Conservation (phyloP, 2,797 vertebrate genomes). For the Apogon hyalosoma region DNA sequence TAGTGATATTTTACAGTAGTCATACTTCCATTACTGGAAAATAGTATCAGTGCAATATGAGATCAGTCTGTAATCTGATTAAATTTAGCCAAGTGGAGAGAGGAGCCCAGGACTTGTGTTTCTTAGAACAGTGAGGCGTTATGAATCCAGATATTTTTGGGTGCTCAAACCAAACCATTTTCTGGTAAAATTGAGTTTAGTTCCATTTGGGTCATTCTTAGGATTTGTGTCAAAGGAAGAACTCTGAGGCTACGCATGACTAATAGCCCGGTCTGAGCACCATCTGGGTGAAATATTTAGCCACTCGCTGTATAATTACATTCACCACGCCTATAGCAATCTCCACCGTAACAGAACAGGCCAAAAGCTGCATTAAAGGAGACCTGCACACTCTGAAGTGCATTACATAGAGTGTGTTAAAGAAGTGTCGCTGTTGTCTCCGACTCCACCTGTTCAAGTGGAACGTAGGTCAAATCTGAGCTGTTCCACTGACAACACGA, state of each 20-base stretch:
- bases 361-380: background rate
- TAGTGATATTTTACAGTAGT: background rate
- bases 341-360: conserved; percentile 6
- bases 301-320: conserved; percentile 47
- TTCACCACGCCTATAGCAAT: conserved; percentile 14
- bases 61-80: background rate
- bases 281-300: conserved; percentile 51
- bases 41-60: background rate
- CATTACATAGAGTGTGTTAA: background rate
- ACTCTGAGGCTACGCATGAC: conserved; percentile 40
- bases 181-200: conserved; percentile 28
- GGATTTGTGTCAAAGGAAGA: conserved; percentile 48
- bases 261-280: conserved; percentile 35
- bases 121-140: conserved; percentile 1
- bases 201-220: conserved; percentile 36
- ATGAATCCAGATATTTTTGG: conserved; percentile 42
- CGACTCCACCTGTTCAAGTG: no score
- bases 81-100: background rate
- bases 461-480: no score
- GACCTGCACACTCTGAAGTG: background rate
- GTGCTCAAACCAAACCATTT: conserved; percentile 23
- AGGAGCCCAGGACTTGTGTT: background rate
- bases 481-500: no score
- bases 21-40: background rate
- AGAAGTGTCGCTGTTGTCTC: background rate